Evolutionary conservation across 1,140 invertebrate genomes (phyloP), one percentile per base, ranked within the genome.

Genomic region (Drosophila setifemur): DNA sequence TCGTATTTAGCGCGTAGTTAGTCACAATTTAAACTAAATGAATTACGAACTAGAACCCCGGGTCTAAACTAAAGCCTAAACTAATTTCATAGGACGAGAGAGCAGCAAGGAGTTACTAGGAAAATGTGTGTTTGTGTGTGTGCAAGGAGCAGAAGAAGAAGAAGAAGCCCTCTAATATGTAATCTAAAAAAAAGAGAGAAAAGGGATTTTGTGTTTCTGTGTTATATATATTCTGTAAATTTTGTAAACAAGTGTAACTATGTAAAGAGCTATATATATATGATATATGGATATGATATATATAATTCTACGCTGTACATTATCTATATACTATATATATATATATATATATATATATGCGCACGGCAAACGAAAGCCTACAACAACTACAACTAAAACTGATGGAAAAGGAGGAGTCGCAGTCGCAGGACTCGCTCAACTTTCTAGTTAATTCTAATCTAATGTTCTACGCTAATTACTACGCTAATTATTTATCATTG

Each of bases 1-100:
- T 49, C 52, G 16, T 70, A 67, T 71, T 68, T 86, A 86, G 81
- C 39, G 53, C 50, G 81, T 86, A 86, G 81, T 86, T 86, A 86
- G 81, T 86, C 81, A 86, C 81, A 86, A 86, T 86, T 86, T 76
- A 81, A 86, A 79, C 81, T 76, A 81, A 86, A 79, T 71, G 48
- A 81, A 86, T 82, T 82, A 72, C 47, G 35, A 64, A 54, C 42
- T 45, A 64, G 44, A 18, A 5, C 21, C 21, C 21, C 40, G 43
- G 31, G 39, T 29, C 48, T n/a, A n/a, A n/a, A n/a, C 18, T 26
- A 3, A 11, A 45, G 44, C 5, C 16, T 39, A 44, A 33, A 55
- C 12, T 33, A 25, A 61, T 44, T 61, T 23, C 23, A 14, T 16
- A 16, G 49, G 50, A 26, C 6, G 48, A 49, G 64, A 42, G 21